A percentile compares a stretch with the other conserved stretches of the same genome.
Conservation (phyloP, 2,888 invertebrate species). For the Kuschelorhynchus macadamiae region DNA sequence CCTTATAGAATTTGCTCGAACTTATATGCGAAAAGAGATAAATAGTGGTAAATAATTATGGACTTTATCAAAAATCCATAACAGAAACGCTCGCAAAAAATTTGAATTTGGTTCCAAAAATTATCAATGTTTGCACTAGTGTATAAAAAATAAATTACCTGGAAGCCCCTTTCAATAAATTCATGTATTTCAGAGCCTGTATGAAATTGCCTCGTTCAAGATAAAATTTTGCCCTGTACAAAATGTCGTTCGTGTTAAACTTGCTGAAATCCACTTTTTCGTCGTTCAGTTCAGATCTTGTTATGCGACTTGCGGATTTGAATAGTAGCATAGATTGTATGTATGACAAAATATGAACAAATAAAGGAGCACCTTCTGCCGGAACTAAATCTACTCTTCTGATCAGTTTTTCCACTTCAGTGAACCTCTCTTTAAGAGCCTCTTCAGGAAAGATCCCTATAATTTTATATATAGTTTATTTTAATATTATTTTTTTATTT, state of each 20-base stretch:
- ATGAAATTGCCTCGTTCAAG: conserved; percentile 88
- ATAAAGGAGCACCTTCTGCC: conserved; percentile 82
- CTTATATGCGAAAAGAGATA: too few relatives aligned
- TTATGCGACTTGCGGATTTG: conserved; percentile 77
- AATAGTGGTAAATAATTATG: too few relatives aligned
- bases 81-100: too few relatives aligned
- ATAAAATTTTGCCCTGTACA: conserved; percentile 92
- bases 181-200: conserved; percentile 88
- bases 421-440: conserved; percentile 86
- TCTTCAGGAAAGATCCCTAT: conserved; percentile 87
- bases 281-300: conserved; percentile 80
- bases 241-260: conserved; percentile 88
- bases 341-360: conserved; percentile 87
- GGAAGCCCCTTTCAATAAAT: conserved; percentile 89
- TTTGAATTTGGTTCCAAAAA: too few relatives aligned
- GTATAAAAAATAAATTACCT: too few relatives aligned
- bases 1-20: too few relatives aligned
- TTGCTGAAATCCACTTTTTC: conserved; percentile 79
- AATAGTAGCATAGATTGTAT: conserved; percentile 87
- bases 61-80: too few relatives aligned
- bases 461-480: conserved; percentile 1
- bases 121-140: too few relatives aligned
- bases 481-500: too few relatives aligned
- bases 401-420: conserved; percentile 85
- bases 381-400: conserved; percentile 89